phyloP scores from a whole-genome alignment of 2,888 invertebrate species.

The Melanchra persicariae region DNA sequence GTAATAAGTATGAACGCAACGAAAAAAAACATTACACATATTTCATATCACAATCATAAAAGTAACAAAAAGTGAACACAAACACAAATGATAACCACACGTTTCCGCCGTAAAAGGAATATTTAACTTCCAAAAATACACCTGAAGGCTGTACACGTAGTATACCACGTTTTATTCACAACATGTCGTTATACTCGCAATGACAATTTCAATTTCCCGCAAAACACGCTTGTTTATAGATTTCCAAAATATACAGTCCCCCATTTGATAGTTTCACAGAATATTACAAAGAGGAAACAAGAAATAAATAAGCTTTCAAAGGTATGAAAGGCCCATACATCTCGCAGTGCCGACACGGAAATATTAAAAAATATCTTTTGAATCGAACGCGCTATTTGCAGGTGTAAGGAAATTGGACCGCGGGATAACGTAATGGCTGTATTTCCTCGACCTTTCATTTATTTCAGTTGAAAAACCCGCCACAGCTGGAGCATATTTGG shows the following conservation, averaged over 20 bases:
- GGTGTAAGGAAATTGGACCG: constrained; percentile 68
- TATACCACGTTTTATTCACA: constrained; percentile 20
- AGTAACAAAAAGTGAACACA: constrained; percentile 53
- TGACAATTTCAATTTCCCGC: constrained; percentile 57
- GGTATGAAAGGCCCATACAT: constrained; percentile 63
- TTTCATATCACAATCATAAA: constrained; percentile 56
- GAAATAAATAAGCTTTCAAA: constrained; percentile 68
- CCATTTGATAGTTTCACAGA: constrained; percentile 62
- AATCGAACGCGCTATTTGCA: constrained; percentile 61
- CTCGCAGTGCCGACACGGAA: constrained; percentile 56
- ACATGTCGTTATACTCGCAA: constrained; percentile 38
- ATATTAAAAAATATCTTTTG: constrained; percentile 72
- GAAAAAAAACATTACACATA: constrained; percentile 48
- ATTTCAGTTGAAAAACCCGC: constrained; percentile 68
- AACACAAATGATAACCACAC: constrained; percentile 61
- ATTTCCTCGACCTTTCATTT: constrained; percentile 71
- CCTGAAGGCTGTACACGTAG: constrained; percentile 16
- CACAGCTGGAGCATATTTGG: constrained; percentile 66
- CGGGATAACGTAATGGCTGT: constrained; percentile 65
- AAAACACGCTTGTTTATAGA: constrained; percentile 46
- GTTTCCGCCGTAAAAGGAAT: constrained; percentile 57
- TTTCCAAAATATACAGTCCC: constrained; percentile 32
- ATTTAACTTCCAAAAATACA: constrained; percentile 59
- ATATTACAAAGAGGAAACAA: constrained; percentile 62
- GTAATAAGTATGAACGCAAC: constrained; percentile 43